Evolutionary conservation across 2,888 invertebrate genomes (phyloP).

Genomic region (Ochropleura leucogaster): DNA sequence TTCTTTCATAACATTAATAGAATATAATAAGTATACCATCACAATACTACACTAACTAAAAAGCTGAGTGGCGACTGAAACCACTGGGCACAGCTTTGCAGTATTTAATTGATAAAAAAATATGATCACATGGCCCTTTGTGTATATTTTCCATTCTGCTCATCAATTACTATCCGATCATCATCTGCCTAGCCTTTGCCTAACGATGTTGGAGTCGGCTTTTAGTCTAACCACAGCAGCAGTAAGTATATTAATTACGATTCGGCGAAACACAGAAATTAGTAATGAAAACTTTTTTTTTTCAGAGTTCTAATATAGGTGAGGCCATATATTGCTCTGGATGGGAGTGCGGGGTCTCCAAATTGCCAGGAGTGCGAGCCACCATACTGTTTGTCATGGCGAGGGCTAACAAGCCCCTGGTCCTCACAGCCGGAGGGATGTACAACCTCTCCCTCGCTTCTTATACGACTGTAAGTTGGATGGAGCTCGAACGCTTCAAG

Average conservation of each 20-base stretch:
- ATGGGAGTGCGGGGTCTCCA: slow-evolving; percentile 81
- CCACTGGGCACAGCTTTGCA: too few species aligned
- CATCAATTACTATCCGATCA: background rate
- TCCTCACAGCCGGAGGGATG: slow-evolving; percentile 85
- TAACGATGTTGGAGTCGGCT: too few species aligned
- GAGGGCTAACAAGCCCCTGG: slow-evolving; percentile 79
- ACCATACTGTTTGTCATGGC: slow-evolving; percentile 78
- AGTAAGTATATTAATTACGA: too few species aligned
- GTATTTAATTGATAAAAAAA: background rate
- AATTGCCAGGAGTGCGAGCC: slow-evolving; percentile 76
- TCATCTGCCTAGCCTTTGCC: too few species aligned
- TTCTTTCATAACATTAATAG: too few species aligned
- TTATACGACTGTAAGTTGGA: slow-evolving; percentile 78
- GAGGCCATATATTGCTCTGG: slow-evolving; percentile 82
- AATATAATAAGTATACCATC: too few species aligned
- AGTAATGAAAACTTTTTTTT: background rate
- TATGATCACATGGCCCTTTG: background rate
- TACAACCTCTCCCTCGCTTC: slow-evolving; percentile 83
- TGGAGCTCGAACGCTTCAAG: slow-evolving; percentile 11
- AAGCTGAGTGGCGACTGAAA: too few species aligned
- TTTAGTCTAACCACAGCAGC: too few species aligned
- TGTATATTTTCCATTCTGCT: background rate
- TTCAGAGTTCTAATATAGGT: slow-evolving; percentile 78
- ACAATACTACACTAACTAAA: too few species aligned
- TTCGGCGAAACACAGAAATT: background rate